Base-by-base conservation (phyloP, 2,113 vertebrate species). In the Onychostruthus taczanowskii region DNA sequence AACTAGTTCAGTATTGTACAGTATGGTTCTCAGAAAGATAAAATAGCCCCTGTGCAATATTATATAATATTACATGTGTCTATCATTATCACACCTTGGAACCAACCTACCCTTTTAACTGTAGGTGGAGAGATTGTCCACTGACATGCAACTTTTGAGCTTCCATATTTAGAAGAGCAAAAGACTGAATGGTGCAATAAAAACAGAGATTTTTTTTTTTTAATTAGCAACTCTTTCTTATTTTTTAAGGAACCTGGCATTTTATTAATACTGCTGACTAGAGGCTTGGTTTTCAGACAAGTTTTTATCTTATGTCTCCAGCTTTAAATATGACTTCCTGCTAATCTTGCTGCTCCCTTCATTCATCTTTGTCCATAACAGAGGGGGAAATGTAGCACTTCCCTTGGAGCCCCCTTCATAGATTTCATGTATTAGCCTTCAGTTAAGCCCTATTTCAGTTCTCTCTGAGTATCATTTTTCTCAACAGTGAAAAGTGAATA, bases 11-110 rank as follows among this genome's bases (percentile, higher is more conserved):
- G 59, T 84, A 68, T 62, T 83, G 67, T 86, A 58, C 35, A 85
- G 86, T 52, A 69, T 55, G 31, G 75, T 69, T 95, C 83, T 95
- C 86, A 76, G 91, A 91, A 95, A 86, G 84, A 93, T 47, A 69
- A 96, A 96, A 91, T 73, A 87, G 82, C 76, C 93, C 82, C 88
- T 91, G 84, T 95, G 75, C 72, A 91, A 93, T 95, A 96, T 96
- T 82, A 52, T 52, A 62, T 64, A 75, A 31, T 96, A 89, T 92
- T 67, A 77, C 68, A 91, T 20, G 35, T 1, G 68, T 86, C 90
- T 93, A 76, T 92, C 92, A 90, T 90, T 90, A 88, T 63, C 62
- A 37, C 41, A 66, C 43, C 64, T 84, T 75, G 49, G 47, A 96
- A 93, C 18, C 47, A 93, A 33, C 58, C 30, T 52, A 49, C 31